Evolutionary conservation across 2,113 vertebrate species (phyloP).

Genomic region (Chiloscyllium plagiosum): DNA sequence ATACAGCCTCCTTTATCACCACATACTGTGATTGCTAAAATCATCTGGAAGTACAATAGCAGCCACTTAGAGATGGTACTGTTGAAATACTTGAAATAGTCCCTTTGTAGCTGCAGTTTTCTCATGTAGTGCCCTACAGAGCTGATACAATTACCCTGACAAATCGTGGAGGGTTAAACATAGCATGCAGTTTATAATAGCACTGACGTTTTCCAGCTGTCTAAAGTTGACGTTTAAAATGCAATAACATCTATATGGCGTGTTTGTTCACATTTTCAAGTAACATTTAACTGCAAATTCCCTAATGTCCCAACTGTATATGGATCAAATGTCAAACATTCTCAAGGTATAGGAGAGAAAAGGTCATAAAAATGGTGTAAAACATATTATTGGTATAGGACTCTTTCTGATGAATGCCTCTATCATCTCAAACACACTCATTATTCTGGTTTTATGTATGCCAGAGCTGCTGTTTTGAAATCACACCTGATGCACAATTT

Average conservation of each 20-base stretch:
- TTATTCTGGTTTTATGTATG: neutral
- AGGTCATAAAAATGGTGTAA: neutral
- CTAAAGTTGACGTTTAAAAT: conserved; percentile 11
- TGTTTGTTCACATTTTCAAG: neutral
- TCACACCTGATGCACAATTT: neutral
- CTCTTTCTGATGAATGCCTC: neutral
- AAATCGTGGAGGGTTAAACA: conserved; percentile 7
- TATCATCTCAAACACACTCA: neutral
- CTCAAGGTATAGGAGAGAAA: neutral
- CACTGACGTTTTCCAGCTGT: neutral
- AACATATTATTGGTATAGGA: neutral
- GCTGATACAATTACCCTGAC: conserved; percentile 23
- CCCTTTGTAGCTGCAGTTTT: neutral
- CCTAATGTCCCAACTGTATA: neutral
- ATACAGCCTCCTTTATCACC: neutral
- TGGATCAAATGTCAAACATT: conserved; percentile 11
- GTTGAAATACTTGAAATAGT: neutral
- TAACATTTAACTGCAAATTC: conserved; percentile 16
- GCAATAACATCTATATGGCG: neutral
- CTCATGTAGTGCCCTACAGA: neutral
- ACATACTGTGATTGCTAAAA: conserved; percentile 25
- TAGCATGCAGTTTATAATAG: neutral
- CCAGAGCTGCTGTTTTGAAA: neutral
- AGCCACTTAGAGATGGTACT: neutral
- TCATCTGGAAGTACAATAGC: conserved; percentile 1